Base-by-base conservation (phyloP, 2,797 vertebrate genomes). In the Yasuhikotakia modesta region DNA sequence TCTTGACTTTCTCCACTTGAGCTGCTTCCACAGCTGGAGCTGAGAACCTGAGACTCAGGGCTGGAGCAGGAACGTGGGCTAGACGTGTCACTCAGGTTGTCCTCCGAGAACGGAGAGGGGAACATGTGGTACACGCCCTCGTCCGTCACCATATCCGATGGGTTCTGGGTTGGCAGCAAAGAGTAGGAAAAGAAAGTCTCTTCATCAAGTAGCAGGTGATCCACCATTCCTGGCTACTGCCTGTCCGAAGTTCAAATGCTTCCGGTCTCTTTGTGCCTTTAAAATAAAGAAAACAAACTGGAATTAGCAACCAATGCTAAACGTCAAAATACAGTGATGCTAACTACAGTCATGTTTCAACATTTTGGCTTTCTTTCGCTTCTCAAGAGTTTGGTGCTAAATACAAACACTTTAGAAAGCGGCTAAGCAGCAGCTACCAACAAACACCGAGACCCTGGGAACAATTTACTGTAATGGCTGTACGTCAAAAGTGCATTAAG, bases 61-160 rank as follows among this genome's bases (percentile, higher is more conserved):
- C 96, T 98, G 82, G 95, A 96, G 77, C 97, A 97, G 75, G 96
- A 97, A 45, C 95, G 93, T 76, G 95, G 95, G 79, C 96, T 98
- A 78, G 96, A 98, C 0, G 94, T 94, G 83, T 96, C 96, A 0
- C 96, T 97, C 68, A 94, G 71, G 84, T 98, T 96, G 5, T 98
- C 96, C 89, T 97, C 96, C 0, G 97, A 98, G 81, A 95, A 91
- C 0, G 96, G 95, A 0, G 96, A 97, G 0, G 94, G 93, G 87
- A 96, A 90, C 92, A 93, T 94, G 84, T 95, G 96, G 84, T 97
- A 97, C 16, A 89, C 91, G 79, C 90, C 92, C 78, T 91, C 87
- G 35, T 94, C 87, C 0, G 92, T 93, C 82, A 95, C 93, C 94
- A 96, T 95, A 82, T 94, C 93, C 60, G 87, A 89, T 79, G 93